A percentile compares a stretch with the other conserved stretches of the same genome.
phyloP scores from a whole-genome alignment of 2,113 vertebrate genomes.

The Geococcyx californianus region DNA sequence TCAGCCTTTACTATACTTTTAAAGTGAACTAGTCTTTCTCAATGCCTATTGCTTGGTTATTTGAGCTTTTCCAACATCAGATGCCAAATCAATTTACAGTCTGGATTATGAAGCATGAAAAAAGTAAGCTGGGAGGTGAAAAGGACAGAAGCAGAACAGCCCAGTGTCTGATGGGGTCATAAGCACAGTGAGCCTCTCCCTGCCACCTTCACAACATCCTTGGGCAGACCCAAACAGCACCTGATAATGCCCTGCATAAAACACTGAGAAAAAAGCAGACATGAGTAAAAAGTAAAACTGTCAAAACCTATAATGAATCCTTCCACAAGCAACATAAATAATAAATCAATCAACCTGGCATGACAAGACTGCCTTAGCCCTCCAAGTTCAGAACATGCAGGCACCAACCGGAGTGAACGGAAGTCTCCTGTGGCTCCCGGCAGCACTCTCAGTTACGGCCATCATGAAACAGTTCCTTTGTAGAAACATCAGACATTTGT shows the following conservation, averaged over 20 bases:
- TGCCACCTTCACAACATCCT: neutral
- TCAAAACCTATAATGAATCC: rapidly evolving
- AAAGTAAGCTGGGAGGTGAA: neutral
- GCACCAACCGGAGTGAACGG: rapidly evolving
- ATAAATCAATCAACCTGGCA: rapidly evolving
- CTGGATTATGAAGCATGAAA: neutral
- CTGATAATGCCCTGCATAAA: rapidly evolving
- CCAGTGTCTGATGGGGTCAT: rapidly evolving
- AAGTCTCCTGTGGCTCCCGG: rapidly evolving
- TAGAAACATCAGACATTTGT: neutral
- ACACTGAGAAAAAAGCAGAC: neutral
- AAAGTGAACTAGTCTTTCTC: neutral
- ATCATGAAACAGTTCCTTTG: rapidly evolving
- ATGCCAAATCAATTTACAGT: neutral
- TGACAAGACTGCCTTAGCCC: neutral
- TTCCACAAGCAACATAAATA: neutral
- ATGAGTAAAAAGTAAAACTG: neutral
- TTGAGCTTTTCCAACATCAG: neutral
- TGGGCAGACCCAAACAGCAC: neutral
- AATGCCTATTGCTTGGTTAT: neutral
- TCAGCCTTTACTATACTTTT: neutral
- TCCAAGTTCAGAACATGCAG: neutral
- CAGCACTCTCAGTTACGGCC: neutral
- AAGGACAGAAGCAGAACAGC: neutral
- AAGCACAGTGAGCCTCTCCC: neutral